Percentiles rank a stretch among this genome's conserved stretches.
phyloP scores from a whole-genome alignment of 2,797 vertebrate species.

The Lacerta bilineata region DNA sequence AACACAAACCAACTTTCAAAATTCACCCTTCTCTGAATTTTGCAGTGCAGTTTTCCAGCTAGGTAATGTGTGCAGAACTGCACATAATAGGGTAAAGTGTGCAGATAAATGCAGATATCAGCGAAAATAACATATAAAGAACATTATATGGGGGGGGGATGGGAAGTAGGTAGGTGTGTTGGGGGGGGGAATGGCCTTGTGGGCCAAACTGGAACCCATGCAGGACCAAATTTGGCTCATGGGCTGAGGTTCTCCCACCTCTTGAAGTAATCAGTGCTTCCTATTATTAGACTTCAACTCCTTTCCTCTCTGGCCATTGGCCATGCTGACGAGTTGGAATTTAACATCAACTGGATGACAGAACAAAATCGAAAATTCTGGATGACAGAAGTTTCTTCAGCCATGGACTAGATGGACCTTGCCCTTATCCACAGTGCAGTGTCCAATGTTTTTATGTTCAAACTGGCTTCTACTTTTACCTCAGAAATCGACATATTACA shows the following conservation, averaged over 20 bases:
- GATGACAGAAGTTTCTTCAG: background rate
- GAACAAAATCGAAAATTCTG: too few relatives aligned
- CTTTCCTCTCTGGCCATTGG: background rate
- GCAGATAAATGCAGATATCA: too few relatives aligned
- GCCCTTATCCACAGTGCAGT: background rate
- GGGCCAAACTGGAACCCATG: too few relatives aligned
- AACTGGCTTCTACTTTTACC: conserved; percentile 39
- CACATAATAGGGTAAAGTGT: too few relatives aligned
- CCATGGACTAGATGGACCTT: background rate
- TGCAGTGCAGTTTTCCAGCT: too few relatives aligned
- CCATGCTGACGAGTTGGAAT: background rate
- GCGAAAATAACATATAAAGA: too few relatives aligned
- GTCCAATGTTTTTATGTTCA: background rate
- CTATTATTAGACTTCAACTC: background rate
- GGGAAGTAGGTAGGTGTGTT: background rate
- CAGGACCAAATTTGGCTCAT: background rate
- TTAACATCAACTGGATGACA: background rate
- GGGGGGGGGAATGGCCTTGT: background rate
- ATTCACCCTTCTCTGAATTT: too few relatives aligned
- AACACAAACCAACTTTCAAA: too few relatives aligned
- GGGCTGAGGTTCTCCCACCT: too few relatives aligned
- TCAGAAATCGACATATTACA: conserved; percentile 51
- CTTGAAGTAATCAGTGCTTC: too few relatives aligned
- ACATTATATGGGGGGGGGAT: too few relatives aligned
- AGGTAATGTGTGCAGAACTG: too few relatives aligned